A percentile compares a stretch with the other conserved stretches of the same genome.
These are phyloP conservation scores for Pasiphila rectangulata DNA, from an alignment of 2,888 invertebrate genomes.

Conservation along the genomic window DNA sequence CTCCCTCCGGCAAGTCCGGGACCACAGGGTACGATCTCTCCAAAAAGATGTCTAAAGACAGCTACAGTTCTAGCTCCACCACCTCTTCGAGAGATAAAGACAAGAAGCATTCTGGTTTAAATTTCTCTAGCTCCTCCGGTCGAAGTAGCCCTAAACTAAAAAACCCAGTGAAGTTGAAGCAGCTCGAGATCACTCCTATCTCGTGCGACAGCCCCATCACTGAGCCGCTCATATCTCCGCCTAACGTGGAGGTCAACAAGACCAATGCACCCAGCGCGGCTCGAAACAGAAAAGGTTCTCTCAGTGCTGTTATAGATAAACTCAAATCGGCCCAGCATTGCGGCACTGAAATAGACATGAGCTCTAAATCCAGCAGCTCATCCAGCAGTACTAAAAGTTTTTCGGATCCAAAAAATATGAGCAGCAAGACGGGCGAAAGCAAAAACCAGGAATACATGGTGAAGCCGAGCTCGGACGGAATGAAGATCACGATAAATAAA, in stretches of 20 bases:
- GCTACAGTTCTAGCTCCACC: slow-evolving; percentile 63
- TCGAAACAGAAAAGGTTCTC: slow-evolving; percentile 85
- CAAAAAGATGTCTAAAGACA: slow-evolving; percentile 79
- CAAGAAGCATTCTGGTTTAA: slow-evolving; percentile 75
- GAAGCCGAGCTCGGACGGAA: slow-evolving; percentile 92
- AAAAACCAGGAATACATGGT: slow-evolving; percentile 94
- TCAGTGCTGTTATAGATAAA: slow-evolving; percentile 94
- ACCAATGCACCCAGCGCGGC: slow-evolving; percentile 82
- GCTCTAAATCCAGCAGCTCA: slow-evolving; percentile 70
- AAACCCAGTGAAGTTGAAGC: slow-evolving; percentile 85
- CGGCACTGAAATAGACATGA: slow-evolving; percentile 75
- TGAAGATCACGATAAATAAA: slow-evolving; percentile 95
- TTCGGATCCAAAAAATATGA: slow-evolving; percentile 71
- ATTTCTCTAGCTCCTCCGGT: slow-evolving; percentile 79
- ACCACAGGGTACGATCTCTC: slow-evolving; percentile 77
- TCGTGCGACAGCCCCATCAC: slow-evolving; percentile 73
- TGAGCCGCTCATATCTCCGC: slow-evolving; percentile 72
- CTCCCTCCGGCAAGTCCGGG: slow-evolving; percentile 83
- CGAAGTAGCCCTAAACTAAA: slow-evolving; percentile 85
- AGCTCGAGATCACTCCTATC: slow-evolving; percentile 82
- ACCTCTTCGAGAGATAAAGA: slow-evolving; percentile 79
- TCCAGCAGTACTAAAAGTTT: slow-evolving; percentile 67
- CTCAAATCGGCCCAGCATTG: slow-evolving; percentile 88
- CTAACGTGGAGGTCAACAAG: slow-evolving; percentile 81
- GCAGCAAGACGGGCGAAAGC: slow-evolving; percentile 64